phyloP scores from a whole-genome alignment of 2,888 invertebrate species.

The Dryadula phaetusa region DNA sequence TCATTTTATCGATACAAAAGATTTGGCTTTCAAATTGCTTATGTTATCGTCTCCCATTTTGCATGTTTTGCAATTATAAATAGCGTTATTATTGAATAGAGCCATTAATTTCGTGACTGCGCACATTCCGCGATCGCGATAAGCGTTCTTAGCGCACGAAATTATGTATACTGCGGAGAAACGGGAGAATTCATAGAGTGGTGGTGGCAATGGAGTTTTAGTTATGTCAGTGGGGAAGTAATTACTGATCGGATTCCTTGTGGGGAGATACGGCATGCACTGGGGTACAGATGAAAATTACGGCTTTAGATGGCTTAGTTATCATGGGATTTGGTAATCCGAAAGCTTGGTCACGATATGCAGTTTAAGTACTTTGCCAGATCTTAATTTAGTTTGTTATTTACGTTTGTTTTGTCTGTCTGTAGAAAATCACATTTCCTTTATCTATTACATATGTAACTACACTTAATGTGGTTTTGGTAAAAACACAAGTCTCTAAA shows the following conservation, averaged over 20 bases:
- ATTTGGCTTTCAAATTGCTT: conserved; percentile 2
- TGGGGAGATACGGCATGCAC: conserved; percentile 60
- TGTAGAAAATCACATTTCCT: not conserved
- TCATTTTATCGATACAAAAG: not conserved
- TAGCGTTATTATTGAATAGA: conserved; percentile 34
- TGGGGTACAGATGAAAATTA: conserved; percentile 47
- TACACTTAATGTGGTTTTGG: not conserved
- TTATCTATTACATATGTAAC: not conserved
- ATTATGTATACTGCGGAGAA: conserved; percentile 54
- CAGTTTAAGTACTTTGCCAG: conserved; percentile 1
- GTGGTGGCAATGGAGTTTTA: conserved; percentile 61
- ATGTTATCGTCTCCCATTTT: not conserved
- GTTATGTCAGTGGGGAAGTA: conserved; percentile 61
- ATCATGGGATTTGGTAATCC: conserved; percentile 25
- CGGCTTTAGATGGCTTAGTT: conserved; percentile 43
- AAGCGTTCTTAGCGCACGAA: conserved; percentile 51
- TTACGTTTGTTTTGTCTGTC: not conserved
- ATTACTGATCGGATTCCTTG: conserved; percentile 69
- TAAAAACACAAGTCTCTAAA: not conserved
- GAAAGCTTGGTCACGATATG: conserved; percentile 19
- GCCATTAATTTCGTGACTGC: conserved; percentile 57
- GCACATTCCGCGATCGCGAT: conserved; percentile 58
- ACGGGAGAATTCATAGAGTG: conserved; percentile 51
- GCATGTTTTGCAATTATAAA: conserved; percentile 12
- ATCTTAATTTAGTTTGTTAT: not conserved